Conservation (phyloP, 2,113 vertebrate species). For the Rhynchomys soricoides region DNA sequence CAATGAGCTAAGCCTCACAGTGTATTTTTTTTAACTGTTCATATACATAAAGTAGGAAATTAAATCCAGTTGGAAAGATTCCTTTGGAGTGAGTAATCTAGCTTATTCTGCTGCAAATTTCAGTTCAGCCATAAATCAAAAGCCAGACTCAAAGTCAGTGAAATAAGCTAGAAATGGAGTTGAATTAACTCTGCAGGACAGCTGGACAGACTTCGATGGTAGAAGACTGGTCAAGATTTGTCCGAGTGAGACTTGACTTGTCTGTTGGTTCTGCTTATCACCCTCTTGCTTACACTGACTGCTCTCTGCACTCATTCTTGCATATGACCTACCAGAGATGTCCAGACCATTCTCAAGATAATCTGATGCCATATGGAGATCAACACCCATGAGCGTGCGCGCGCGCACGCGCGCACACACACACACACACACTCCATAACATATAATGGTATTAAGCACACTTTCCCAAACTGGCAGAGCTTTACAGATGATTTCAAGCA, state of each 20-base stretch:
- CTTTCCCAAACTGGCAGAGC: not conserved
- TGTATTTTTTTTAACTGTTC: not conserved
- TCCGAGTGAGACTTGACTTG: not conserved
- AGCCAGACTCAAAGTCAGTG: not conserved
- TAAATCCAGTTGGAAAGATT: conserved; percentile 62
- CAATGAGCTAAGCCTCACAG: conserved; percentile 27
- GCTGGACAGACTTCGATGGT: not conserved
- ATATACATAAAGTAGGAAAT: conserved; percentile 66
- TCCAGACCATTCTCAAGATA: not conserved
- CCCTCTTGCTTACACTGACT: not conserved
- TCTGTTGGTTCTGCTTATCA: conserved; percentile 14
- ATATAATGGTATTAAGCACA: not conserved
- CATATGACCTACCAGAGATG: not conserved
- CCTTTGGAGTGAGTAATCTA: conserved; percentile 41
- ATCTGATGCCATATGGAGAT: not conserved
- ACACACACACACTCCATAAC: too few relatives aligned
- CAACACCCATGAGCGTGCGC: too few relatives aligned
- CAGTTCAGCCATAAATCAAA: conserved; percentile 61
- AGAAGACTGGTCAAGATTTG: not conserved
- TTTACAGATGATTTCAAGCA: not conserved
- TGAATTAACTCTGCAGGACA: conserved; percentile 40
- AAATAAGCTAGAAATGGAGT: conserved; percentile 27
- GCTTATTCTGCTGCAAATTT: conserved; percentile 47
- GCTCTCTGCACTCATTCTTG: not conserved
- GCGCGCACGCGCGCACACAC: too few relatives aligned